Conservation (phyloP, 1,140 invertebrate species). For the Stegodyphus mimosarum region DNA sequence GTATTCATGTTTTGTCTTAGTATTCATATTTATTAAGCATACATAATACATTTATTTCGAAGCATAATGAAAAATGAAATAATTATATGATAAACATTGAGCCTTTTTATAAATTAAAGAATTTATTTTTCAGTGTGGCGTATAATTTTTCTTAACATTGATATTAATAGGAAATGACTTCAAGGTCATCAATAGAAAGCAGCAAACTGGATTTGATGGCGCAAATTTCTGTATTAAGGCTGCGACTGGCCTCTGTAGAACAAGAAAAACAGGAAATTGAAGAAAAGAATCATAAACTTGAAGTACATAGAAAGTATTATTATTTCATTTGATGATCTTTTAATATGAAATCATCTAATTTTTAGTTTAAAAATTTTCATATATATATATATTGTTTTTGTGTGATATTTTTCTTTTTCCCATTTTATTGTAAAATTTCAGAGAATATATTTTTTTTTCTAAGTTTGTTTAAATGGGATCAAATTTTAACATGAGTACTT, state of each 20-base stretch:
- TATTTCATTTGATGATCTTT: background rate
- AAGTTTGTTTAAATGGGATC: no score
- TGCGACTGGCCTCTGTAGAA: constrained; percentile 84
- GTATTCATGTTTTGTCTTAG: no score
- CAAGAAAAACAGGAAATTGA: constrained; percentile 82
- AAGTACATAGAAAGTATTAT: constrained; percentile 28
- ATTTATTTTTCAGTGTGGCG: background rate
- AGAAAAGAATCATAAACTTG: constrained; percentile 67
- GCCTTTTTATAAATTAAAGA: no score
- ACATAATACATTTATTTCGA: no score
- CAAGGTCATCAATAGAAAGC: constrained; percentile 87
- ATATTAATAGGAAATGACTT: constrained; percentile 64
- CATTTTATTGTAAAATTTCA: no score
- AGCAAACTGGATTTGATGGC: constrained; percentile 93
- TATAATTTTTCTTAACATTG: background rate
- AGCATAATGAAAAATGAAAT: no score
- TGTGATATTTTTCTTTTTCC: no score
- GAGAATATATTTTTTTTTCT: no score
- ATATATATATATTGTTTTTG: background rate
- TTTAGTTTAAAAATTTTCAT: background rate
- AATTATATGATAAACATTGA: no score
- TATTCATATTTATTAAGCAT: no score
- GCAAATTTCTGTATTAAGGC: constrained; percentile 88
- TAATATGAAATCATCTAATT: background rate
- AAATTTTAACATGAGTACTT: no score